Percentiles rank a stretch among this genome's conserved stretches.
Evolutionary conservation across 2,113 vertebrate species (phyloP).

Genomic region (Centropus bengalensis): DNA sequence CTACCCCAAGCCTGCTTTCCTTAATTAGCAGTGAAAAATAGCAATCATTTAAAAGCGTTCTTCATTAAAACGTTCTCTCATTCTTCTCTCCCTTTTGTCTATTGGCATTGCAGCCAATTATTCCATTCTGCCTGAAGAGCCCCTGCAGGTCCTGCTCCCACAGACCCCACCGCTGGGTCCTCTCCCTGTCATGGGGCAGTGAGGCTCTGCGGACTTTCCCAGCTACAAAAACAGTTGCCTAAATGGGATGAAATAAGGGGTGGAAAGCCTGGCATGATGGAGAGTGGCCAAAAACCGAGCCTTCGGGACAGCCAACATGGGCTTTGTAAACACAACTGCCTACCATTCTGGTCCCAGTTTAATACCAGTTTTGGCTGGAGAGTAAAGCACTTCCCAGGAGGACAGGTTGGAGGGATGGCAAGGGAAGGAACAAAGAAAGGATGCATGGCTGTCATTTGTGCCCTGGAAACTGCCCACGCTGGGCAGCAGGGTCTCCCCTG

Average conservation of each 20-base stretch:
- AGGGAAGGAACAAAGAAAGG: neutral
- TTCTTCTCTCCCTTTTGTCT: neutral
- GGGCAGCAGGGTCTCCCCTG: neutral
- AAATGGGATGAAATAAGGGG: accelerated
- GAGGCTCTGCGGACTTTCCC: accelerated
- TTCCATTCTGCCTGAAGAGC: neutral
- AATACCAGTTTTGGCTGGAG: neutral
- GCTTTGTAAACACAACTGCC: neutral
- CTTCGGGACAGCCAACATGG: accelerated
- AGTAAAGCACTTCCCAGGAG: neutral
- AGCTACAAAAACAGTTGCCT: neutral
- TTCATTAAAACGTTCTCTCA: neutral
- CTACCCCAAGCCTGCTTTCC: neutral
- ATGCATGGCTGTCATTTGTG: accelerated
- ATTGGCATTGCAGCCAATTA: neutral
- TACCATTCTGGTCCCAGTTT: neutral
- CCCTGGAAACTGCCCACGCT: neutral
- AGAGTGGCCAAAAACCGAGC: neutral
- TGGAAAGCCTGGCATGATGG: neutral
- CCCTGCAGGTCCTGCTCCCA: neutral
- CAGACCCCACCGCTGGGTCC: accelerated
- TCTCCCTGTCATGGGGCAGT: neutral
- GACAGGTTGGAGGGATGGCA: neutral
- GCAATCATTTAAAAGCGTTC: neutral
- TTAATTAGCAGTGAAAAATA: neutral